phyloP scores from a whole-genome alignment of 2,888 invertebrate genomes.

The Sinohyriopsis cumingii region DNA sequence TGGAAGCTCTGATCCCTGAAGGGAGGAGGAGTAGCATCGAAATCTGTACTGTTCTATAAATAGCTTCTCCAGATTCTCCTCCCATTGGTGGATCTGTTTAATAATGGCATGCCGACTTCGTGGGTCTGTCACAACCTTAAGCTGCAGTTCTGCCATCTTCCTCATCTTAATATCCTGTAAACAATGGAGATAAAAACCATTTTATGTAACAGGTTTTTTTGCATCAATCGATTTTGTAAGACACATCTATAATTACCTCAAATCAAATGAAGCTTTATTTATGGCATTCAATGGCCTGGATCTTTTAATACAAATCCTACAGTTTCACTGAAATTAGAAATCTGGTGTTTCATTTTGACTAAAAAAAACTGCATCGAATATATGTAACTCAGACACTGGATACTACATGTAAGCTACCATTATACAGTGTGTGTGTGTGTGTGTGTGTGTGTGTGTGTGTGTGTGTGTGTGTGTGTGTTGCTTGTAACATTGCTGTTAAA shows the following conservation, averaged over 20 bases:
- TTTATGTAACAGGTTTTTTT: not conserved
- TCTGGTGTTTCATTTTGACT: too few species aligned
- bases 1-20: conserved; percentile 88
- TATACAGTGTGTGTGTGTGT: too few species aligned
- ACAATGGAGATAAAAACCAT: not conserved
- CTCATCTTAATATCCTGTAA: conserved; percentile 95
- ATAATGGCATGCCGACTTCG: conserved; percentile 93
- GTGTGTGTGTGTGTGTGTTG: too few species aligned
- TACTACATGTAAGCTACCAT: too few species aligned
- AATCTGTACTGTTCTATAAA: conserved; percentile 97
- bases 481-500: too few species aligned
- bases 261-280: not conserved
- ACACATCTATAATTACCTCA: not conserved
- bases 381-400: too few species aligned
- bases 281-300: not conserved
- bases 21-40: conserved; percentile 96
- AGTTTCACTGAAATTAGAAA: too few species aligned
- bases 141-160: conserved; percentile 98
- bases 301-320: too few species aligned
- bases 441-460: too few species aligned
- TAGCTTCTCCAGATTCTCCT: conserved; percentile 94
- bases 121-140: conserved; percentile 94
- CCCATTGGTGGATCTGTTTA: conserved; percentile 95
- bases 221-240: not conserved
- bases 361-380: too few species aligned